Conservation (phyloP, 2,797 vertebrate genomes). For the Sphaeramia orbicularis region DNA sequence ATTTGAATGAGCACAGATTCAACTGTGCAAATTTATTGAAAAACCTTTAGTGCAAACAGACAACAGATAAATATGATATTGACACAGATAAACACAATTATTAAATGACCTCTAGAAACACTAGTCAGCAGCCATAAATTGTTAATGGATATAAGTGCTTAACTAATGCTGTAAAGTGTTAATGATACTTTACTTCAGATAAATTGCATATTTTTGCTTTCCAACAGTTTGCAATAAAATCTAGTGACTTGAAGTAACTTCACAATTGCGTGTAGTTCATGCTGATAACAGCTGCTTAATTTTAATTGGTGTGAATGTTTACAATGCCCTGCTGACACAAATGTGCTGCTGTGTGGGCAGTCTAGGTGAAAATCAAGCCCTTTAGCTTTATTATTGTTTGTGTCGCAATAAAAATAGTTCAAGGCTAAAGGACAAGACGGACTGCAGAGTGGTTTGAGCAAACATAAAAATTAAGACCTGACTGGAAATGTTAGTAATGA, state of each 20-base stretch:
- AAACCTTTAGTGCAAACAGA: too few relatives aligned
- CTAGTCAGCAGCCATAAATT: too few relatives aligned
- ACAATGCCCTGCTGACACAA: neutral
- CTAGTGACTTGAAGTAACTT: neutral
- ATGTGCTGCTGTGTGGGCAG: neutral
- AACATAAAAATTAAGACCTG: slow-evolving; percentile 9
- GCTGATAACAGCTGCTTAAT: slow-evolving; percentile 1
- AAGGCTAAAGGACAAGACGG: slow-evolving; percentile 6
- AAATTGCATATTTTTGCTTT: too few relatives aligned
- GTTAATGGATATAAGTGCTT: too few relatives aligned
- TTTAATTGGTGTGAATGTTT: neutral
- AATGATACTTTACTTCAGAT: too few relatives aligned
- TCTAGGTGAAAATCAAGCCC: slow-evolving; percentile 39
- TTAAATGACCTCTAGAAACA: too few relatives aligned
- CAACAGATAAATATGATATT: too few relatives aligned
- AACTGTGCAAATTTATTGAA: too few relatives aligned
- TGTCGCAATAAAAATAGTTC: slow-evolving; percentile 41
- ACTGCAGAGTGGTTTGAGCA: slow-evolving; percentile 29
- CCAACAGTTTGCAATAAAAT: neutral
- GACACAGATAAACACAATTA: too few relatives aligned
- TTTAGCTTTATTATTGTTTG: slow-evolving; percentile 34
- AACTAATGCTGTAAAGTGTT: too few relatives aligned
- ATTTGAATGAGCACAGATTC: too few relatives aligned
- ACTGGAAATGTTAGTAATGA: slow-evolving; percentile 18
- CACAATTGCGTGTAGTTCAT: neutral